phyloP scores from a whole-genome alignment of 1,140 invertebrate genomes.

The Cotesia glomerata region DNA sequence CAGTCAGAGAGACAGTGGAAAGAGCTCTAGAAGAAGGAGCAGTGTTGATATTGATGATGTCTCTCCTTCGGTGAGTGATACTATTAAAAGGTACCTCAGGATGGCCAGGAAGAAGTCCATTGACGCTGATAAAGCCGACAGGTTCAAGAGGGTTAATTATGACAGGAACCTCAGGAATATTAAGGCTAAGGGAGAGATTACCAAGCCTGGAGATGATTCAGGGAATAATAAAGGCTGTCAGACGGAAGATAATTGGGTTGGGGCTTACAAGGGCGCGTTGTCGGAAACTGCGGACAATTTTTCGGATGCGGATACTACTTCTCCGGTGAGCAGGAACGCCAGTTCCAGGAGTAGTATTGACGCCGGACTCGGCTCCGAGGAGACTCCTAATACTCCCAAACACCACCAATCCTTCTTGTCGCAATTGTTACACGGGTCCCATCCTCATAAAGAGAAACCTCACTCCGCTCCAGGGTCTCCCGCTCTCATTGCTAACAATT shows the following conservation, averaged over 20 bases:
- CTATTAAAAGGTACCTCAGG: slow-evolving; percentile 80
- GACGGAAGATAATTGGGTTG: slow-evolving; percentile 76
- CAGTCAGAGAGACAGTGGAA: slow-evolving; percentile 46
- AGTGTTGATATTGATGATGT: slow-evolving; percentile 84
- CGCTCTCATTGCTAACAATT: slow-evolving; percentile 61
- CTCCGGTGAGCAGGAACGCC: slow-evolving; percentile 59
- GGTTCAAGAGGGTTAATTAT: slow-evolving; percentile 88
- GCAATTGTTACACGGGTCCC: slow-evolving; percentile 69
- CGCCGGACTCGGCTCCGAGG: slow-evolving; percentile 59
- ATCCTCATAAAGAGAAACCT: slow-evolving; percentile 61
- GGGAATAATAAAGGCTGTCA: slow-evolving; percentile 76
- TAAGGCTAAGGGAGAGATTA: slow-evolving; percentile 78
- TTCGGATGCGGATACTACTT: slow-evolving; percentile 62
- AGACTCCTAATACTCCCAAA: slow-evolving; percentile 64
- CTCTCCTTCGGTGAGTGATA: slow-evolving; percentile 83
- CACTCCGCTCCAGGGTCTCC: slow-evolving; percentile 60
- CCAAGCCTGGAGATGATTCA: slow-evolving; percentile 75
- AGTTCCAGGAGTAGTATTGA: slow-evolving; percentile 67
- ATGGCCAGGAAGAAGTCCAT: slow-evolving; percentile 87
- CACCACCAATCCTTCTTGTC: slow-evolving; percentile 72
- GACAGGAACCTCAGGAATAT: slow-evolving; percentile 84
- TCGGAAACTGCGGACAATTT: slow-evolving; percentile 45
- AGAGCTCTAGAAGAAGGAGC: slow-evolving; percentile 66
- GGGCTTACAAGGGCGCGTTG: slow-evolving; percentile 53
- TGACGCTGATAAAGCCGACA: slow-evolving; percentile 78